Evolutionary conservation across 2,113 vertebrate species (phyloP).

Genomic region (Neolamprologus fasciatus): DNA sequence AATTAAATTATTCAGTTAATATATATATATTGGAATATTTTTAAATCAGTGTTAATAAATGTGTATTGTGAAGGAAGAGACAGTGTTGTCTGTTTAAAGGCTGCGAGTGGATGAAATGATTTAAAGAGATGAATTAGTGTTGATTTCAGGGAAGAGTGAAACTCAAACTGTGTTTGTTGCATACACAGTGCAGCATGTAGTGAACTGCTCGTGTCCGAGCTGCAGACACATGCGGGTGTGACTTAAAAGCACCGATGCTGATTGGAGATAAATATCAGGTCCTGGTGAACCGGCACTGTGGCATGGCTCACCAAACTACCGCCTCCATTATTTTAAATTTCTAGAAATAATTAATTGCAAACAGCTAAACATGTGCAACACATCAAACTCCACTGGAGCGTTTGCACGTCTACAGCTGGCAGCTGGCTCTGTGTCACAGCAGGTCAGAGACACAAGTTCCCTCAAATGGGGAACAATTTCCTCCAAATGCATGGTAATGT

Average conservation of each 20-base stretch:
- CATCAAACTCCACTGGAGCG: not conserved
- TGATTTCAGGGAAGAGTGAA: not conserved
- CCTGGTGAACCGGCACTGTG: not conserved
- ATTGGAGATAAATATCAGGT: not conserved
- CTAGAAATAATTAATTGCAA: not conserved
- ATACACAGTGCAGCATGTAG: not conserved
- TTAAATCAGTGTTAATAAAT: not conserved
- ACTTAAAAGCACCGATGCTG: not conserved
- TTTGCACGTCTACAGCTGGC: not conserved
- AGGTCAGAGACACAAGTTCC: constrained; percentile 31
- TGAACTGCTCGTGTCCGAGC: not conserved
- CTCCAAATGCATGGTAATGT: constrained; percentile 41
- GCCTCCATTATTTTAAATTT: not conserved
- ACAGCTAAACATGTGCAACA: not conserved
- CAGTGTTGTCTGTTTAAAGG: fast-evolving
- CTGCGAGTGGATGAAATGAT: not conserved
- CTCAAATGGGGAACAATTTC: constrained; percentile 40
- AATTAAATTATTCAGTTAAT: too few relatives aligned
- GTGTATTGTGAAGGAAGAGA: not conserved
- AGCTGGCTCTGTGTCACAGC: constrained; percentile 26
- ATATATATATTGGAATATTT: not conserved
- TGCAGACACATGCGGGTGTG: not conserved
- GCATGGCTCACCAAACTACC: not conserved
- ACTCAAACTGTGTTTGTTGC: not conserved
- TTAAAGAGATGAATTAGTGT: not conserved